phyloP scores from a whole-genome alignment of 2,888 invertebrate genomes.

The Meiosimyza decipiens region DNA sequence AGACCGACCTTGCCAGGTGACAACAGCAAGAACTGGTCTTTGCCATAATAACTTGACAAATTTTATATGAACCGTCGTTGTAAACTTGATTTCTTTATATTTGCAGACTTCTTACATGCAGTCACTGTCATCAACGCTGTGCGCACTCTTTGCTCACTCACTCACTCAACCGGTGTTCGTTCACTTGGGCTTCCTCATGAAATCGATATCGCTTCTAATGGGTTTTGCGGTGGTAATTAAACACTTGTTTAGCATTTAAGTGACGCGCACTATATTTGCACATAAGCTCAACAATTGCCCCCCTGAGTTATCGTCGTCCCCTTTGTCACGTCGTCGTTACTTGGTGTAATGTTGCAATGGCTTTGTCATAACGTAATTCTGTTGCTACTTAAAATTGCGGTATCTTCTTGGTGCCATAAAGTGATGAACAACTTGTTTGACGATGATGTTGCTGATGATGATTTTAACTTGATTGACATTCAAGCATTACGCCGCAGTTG shows the following conservation, averaged over 20 bases:
- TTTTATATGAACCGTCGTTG: no score
- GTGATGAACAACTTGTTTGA: neutral
- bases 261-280: conserved; percentile 20
- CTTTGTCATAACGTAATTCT: neutral
- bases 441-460: conserved; percentile 6
- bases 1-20: no score
- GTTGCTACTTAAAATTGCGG: neutral
- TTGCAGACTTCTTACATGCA: neutral
- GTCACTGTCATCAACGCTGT: neutral
- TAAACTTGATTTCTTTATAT: no score
- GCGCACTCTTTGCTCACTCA: neutral
- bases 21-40: no score
- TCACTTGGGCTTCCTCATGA: neutral
- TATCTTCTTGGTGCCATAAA: neutral
- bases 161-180: neutral
- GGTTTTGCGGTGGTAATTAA: conserved; percentile 31
- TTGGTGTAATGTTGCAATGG: neutral
- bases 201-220: conserved; percentile 29
- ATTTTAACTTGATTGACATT: conserved; percentile 27
- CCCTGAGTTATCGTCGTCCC: neutral
- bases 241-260: conserved; percentile 32
- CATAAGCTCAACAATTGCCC: conserved; percentile 21
- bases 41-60: no score
- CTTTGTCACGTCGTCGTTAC: neutral
- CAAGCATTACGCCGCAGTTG: neutral